phyloP scores from a whole-genome alignment of 92 coral and sea anemone species.

The Diadumene lineata region DNA sequence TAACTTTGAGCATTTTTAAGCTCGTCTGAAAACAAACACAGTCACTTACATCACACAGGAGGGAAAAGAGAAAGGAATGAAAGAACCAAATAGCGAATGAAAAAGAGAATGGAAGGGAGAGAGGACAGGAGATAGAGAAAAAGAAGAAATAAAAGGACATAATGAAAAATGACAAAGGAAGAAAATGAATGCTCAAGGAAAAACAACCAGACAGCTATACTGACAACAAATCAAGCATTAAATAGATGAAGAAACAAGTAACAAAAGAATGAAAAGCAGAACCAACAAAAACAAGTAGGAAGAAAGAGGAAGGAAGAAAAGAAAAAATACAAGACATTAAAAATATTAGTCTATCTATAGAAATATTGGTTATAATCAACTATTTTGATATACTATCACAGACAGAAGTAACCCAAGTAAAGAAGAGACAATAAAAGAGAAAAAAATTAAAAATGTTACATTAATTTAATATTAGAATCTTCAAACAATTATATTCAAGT shows the following conservation, averaged over 20 bases:
- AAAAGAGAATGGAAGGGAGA: background rate
- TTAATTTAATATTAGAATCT: too few relatives aligned
- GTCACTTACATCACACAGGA: conserved; percentile 15
- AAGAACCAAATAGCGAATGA: too few relatives aligned
- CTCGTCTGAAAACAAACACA: conserved; percentile 77
- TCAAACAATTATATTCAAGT: too few relatives aligned
- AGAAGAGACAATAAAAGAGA: too few relatives aligned
- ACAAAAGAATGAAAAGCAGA: background rate
- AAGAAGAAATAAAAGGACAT: background rate
- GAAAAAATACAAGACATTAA: background rate
- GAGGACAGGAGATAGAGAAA: background rate
- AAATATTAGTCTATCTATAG: too few relatives aligned
- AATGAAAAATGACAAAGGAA: background rate
- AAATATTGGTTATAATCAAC: too few relatives aligned
- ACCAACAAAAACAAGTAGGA: background rate
- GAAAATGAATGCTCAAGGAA: background rate
- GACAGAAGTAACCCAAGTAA: background rate
- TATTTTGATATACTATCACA: too few relatives aligned
- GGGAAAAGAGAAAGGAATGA: background rate
- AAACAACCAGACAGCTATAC: conserved; percentile 14
- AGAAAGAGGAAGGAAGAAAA: conserved; percentile 22
- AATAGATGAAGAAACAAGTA: background rate
- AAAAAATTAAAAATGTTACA: background rate
- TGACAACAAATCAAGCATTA: too few relatives aligned
- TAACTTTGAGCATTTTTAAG: conserved; percentile 85